Evolutionary conservation across 2,888 invertebrate genomes (phyloP), one percentile per base, ranked within the genome.

Genomic region (Sceliomorpha sp.): DNA sequence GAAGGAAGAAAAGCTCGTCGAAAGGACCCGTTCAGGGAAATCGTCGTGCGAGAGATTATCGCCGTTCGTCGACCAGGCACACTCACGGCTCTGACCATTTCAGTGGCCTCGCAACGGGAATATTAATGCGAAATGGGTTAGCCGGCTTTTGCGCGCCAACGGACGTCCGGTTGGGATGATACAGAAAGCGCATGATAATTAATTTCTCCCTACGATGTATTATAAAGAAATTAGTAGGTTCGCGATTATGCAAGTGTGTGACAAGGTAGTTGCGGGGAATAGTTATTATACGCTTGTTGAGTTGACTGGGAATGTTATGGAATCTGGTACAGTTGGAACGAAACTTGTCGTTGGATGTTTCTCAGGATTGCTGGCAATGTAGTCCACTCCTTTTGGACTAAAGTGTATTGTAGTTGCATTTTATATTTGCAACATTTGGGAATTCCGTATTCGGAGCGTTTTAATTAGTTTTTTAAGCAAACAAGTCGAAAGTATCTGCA

Each of bases 41-140:
- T 59, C 40, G 37, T 59, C 72, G 73, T 74, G 72, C 60, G 69
- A 59, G 50, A 76, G 78, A 77, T 79, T 77, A 73, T 68, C 50
- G 55, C 50, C 68, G 74, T 75, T 79, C 70, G 74, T 69, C 72
- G 75, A 76, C 74, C 73, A 76, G 72, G n/a, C n/a, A 55, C 69
- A 70, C 71, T 69, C 74, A 67, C 69, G 62, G 75, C 73, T 70
- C 73, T 72, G 70, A 79, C 76, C 75, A 74, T 76, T 76, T 78
- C 77, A 76, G 77, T 74, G 72, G 76, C 70, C 76, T 76, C 77
- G 76, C 79, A 80, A 80, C 78, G 66, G 74, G 78, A 78, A 78
- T 80, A 82, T 80, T 81, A 81, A 82, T 80, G 82, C 74, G 75
- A 82, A 79, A 79, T 75, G 72, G 78, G 78, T 78, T 80, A 74